Evolutionary conservation across 2,113 vertebrate species (phyloP).

Genomic region (Mastomys coucha): DNA sequence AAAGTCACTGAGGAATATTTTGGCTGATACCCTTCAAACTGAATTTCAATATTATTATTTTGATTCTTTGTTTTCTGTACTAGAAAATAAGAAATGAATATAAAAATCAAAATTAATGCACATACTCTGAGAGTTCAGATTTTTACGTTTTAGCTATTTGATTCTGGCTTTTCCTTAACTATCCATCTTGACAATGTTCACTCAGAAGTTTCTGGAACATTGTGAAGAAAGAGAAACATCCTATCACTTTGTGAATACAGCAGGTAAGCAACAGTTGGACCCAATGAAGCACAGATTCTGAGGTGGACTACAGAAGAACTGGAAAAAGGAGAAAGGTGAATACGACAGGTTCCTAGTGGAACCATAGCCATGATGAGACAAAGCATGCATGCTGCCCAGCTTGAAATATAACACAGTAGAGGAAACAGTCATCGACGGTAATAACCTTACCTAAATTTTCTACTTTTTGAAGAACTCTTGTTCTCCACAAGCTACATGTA

Average conservation of each 20-base stretch:
- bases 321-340: background rate
- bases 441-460: background rate
- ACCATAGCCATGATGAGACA: background rate
- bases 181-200: background rate
- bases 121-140: background rate
- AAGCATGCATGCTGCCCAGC: background rate
- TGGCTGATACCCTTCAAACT: background rate
- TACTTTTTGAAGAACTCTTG: background rate
- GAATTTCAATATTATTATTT: constrained; percentile 11
- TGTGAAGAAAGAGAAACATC: background rate
- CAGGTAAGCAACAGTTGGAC: background rate
- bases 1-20: background rate
- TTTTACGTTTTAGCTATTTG: background rate
- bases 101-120: background rate
- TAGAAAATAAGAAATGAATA: constrained; percentile 10
- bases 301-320: background rate
- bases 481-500: background rate
- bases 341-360: background rate
- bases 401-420: background rate
- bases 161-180: background rate
- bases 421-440: background rate
- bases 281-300: background rate
- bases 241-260: background rate
- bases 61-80: background rate
- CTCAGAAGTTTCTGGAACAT: constrained; percentile 30